phyloP scores from a whole-genome alignment of 2,113 vertebrate genomes.

The Rhagologus leucostigma region DNA sequence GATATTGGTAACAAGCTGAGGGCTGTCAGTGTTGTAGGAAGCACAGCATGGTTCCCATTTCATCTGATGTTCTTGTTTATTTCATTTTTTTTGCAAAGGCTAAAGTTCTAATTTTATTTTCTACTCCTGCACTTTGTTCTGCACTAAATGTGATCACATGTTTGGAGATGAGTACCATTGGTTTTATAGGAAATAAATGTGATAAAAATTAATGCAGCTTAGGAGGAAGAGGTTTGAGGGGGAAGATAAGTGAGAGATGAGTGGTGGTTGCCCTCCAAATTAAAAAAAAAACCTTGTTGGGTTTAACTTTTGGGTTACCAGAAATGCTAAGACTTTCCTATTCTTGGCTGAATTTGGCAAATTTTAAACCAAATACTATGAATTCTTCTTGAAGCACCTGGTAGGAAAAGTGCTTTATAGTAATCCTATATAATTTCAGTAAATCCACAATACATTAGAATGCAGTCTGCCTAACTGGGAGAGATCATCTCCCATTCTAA shows the following conservation, averaged over 20 bases:
- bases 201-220: background rate
- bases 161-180: background rate
- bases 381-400: background rate
- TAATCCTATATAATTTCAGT: background rate
- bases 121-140: background rate
- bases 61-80: background rate
- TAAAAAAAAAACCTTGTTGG: background rate
- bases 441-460: background rate
- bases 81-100: background rate
- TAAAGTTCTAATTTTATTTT: background rate
- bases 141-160: background rate
- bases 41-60: background rate
- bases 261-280: background rate
- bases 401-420: background rate
- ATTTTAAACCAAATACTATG: background rate
- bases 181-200: background rate
- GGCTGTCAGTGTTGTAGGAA: background rate
- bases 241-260: background rate
- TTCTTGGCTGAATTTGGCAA: background rate
- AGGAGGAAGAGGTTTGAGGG: background rate
- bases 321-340: background rate
- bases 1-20: background rate
- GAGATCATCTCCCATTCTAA: background rate
- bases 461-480: background rate
- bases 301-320: background rate